phyloP scores from a whole-genome alignment of 2,113 vertebrate species.

The Oxygymnocypris stewartii region DNA sequence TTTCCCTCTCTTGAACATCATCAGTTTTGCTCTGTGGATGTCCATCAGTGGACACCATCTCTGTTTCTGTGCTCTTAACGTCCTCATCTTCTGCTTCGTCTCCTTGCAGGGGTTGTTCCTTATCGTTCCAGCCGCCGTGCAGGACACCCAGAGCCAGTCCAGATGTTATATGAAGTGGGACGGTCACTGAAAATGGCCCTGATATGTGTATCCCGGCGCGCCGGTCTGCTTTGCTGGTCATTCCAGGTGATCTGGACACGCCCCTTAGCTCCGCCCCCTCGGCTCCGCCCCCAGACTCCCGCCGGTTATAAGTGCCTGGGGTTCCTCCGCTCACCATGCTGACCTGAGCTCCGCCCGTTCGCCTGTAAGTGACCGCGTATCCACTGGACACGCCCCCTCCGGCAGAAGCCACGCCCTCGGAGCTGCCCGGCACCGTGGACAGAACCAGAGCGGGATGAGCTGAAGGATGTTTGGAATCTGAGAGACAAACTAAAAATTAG shows the following conservation, averaged over 20 bases:
- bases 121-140: slow-evolving; percentile 66
- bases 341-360: slow-evolving; percentile 70
- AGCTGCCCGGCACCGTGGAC: not conserved
- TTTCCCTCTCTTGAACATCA: not conserved
- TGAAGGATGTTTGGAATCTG: slow-evolving; percentile 61
- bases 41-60: not conserved
- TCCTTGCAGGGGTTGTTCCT: slow-evolving; percentile 50
- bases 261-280: slow-evolving; percentile 34
- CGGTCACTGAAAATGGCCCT: slow-evolving; percentile 84
- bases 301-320: slow-evolving; percentile 70
- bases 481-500: not conserved
- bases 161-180: slow-evolving; percentile 88
- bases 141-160: slow-evolving; percentile 77
- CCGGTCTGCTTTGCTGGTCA: slow-evolving; percentile 73
- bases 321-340: slow-evolving; percentile 67
- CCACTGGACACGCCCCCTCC: slow-evolving; percentile 60
- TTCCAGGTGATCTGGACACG: slow-evolving; percentile 67
- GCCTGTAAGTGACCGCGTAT: slow-evolving; percentile 77
- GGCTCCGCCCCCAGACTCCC: slow-evolving; percentile 59
- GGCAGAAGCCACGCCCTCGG: slow-evolving; percentile 36
- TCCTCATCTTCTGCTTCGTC: slow-evolving; percentile 22
- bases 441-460: slow-evolving; percentile 32
- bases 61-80: not conserved
- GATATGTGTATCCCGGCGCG: slow-evolving; percentile 90
- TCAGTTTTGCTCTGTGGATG: not conserved